These are phyloP conservation scores for Protula sp. DNA, from an alignment of 2,888 invertebrate genomes.

Conservation along the genomic window DNA sequence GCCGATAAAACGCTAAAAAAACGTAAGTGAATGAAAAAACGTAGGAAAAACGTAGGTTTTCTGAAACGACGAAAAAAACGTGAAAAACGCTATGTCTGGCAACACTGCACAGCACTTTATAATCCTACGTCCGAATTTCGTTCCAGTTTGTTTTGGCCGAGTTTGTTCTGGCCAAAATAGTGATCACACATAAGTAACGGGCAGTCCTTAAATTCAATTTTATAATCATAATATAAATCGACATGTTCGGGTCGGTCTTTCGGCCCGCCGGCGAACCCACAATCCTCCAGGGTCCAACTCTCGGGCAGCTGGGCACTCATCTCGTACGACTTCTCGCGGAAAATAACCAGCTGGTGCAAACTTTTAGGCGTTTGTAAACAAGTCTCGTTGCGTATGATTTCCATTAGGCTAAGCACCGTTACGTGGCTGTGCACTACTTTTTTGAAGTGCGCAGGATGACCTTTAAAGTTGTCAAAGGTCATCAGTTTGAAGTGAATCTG, in stretches of 20 bases:
- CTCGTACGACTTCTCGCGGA: conserved; percentile 36
- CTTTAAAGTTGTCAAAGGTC: conserved; percentile 40
- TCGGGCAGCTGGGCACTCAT: conserved; percentile 34
- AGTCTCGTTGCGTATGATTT: conserved; percentile 37
- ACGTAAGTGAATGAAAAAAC: no score
- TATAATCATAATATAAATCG: conserved; percentile 45
- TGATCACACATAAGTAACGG: conserved; percentile 47
- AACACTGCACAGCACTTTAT: no score
- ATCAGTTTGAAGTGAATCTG: conserved; percentile 35
- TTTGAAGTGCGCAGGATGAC: conserved; percentile 41
- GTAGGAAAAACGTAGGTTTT: no score
- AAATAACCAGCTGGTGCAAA: conserved; percentile 43
- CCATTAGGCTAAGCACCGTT: conserved; percentile 36
- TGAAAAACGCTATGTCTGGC: no score
- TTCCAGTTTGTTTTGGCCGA: conserved; percentile 11
- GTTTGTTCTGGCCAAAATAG: conserved; percentile 32
- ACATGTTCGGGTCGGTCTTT: conserved; percentile 38
- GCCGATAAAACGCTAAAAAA: no score
- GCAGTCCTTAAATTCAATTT: conserved; percentile 45
- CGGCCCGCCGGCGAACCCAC: conserved; percentile 37
- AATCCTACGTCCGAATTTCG: no score
- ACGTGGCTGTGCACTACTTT: conserved; percentile 40
- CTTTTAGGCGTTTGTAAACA: conserved; percentile 35
- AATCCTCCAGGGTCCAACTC: conserved; percentile 36
- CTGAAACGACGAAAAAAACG: no score